Evolutionary conservation across 1,140 invertebrate species (phyloP), one percentile per base, ranked within the genome.

Genomic region (Triops longicaudatus): DNA sequence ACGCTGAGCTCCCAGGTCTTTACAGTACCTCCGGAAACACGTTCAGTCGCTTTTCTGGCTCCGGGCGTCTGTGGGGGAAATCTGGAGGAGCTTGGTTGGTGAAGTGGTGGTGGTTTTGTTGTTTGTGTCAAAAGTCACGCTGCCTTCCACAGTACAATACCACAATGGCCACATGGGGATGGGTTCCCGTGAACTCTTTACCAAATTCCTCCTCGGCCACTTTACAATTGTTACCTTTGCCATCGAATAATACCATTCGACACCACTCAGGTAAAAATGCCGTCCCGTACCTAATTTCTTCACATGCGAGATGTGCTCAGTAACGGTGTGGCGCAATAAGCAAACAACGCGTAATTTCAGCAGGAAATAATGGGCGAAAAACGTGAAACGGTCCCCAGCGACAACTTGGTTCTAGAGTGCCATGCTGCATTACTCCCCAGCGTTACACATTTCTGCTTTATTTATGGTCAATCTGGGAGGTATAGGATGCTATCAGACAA

Each of bases 391-490:
- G 22, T 63, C 14, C 50, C 50, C 14, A 63, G 50, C 50, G 50
- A 63, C 50, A 63, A n/a, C 50, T 63, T 63, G 10, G 14, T 63
- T n/a, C 2, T 14, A 6, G n/a, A 63, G 50, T 63, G 50, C 50
- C 50, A 63, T 63, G 50, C 7, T 63, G 6, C n/a, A 37, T 37
- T 37, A 37, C 31, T 37, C 7, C 50, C 50, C 14, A 63, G 50
- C 50, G 17, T 14, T 5, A 63, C 50, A 63, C 22, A 63, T 63
- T 14, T n/a, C 50, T 63, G n/a, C 50, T 63, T 63, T 63, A 63
- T 63, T 63, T 63, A 63, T 22, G 50, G 50, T 63, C 50, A 63
- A 63, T 63, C 50, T 63, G 50, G 50, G 50, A 63, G 50, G 50
- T 63, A 63, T 63, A 63, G 14, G 14, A 63, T 63, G n/a, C 22